phyloP scores from a whole-genome alignment of 2,113 vertebrate species.

The Colinus virginianus region DNA sequence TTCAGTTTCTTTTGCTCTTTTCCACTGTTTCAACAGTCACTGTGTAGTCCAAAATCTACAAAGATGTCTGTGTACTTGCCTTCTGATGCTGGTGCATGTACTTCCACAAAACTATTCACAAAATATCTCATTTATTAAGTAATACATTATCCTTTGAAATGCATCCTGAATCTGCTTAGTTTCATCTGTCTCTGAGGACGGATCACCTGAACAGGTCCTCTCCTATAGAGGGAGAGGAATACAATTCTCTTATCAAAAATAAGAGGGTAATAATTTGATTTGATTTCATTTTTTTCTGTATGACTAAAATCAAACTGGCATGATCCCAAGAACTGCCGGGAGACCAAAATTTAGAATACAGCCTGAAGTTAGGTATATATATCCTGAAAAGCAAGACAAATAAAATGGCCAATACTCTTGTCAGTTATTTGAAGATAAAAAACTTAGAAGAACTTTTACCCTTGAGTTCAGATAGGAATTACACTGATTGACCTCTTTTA shows the following conservation, averaged over 20 bases:
- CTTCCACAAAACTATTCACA: background rate
- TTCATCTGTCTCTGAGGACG: background rate
- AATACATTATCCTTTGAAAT: background rate
- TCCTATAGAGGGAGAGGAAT: background rate
- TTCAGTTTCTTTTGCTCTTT: background rate
- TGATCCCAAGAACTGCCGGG: background rate
- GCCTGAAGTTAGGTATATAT: background rate
- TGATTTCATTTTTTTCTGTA: too few relatives aligned
- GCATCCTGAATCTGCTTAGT: background rate
- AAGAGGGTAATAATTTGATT: background rate
- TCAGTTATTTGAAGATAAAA: background rate
- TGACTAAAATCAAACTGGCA: background rate
- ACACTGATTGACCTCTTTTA: background rate
- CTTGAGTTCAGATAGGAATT: background rate
- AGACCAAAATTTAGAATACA: background rate
- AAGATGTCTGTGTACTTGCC: background rate
- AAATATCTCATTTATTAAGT: background rate
- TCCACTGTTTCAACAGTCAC: background rate
- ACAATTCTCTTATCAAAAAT: background rate
- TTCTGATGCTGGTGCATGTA: background rate
- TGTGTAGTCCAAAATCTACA: background rate
- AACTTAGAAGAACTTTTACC: background rate
- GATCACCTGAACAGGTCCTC: background rate
- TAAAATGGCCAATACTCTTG: background rate
- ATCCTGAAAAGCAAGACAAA: background rate